phyloP scores from a whole-genome alignment of 2,113 vertebrate genomes.

The Poecilia latipinna region DNA sequence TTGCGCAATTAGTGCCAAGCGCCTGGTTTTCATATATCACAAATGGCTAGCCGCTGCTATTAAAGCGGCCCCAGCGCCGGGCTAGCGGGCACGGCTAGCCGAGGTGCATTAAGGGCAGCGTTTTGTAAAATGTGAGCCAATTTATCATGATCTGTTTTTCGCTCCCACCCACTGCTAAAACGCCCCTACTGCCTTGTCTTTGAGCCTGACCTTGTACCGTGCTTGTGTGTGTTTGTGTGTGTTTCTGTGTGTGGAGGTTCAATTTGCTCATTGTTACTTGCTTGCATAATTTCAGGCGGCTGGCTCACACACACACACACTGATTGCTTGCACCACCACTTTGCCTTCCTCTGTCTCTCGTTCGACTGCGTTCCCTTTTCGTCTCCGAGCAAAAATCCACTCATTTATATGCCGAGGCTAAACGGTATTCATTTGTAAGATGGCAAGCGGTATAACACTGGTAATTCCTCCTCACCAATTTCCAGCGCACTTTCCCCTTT shows the following conservation, averaged over 20 bases:
- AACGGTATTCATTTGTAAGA: conserved; percentile 88
- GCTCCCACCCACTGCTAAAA: conserved; percentile 86
- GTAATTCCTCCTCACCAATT: conserved; percentile 92
- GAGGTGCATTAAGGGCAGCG: conserved; percentile 90
- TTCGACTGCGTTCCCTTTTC: conserved; percentile 52
- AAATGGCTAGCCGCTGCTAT: conserved; percentile 80
- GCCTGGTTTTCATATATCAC: conserved; percentile 96
- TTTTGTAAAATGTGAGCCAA: conserved; percentile 95
- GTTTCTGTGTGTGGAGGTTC: conserved; percentile 79
- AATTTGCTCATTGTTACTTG: conserved; percentile 93
- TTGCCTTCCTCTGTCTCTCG: conserved; percentile 60
- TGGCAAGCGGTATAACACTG: conserved; percentile 84
- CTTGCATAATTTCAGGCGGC: conserved; percentile 91
- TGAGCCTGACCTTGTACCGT: conserved; percentile 91
- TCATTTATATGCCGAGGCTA: conserved; percentile 92
- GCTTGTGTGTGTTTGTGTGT: conserved; percentile 52
- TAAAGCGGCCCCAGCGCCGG: conserved; percentile 65
- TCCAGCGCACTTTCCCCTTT: conserved; percentile 81
- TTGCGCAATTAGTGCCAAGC: conserved; percentile 96
- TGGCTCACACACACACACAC: conserved; percentile 73
- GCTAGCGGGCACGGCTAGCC: conserved; percentile 71
- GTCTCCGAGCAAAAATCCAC: conserved; percentile 83
- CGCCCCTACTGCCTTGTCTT: conserved; percentile 87
- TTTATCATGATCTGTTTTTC: conserved; percentile 96
- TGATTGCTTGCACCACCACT: conserved; percentile 74